These are phyloP conservation scores for Cossypha polioptera DNA, from an alignment of 2,797 vertebrate genomes.

Conservation along the genomic window DNA sequence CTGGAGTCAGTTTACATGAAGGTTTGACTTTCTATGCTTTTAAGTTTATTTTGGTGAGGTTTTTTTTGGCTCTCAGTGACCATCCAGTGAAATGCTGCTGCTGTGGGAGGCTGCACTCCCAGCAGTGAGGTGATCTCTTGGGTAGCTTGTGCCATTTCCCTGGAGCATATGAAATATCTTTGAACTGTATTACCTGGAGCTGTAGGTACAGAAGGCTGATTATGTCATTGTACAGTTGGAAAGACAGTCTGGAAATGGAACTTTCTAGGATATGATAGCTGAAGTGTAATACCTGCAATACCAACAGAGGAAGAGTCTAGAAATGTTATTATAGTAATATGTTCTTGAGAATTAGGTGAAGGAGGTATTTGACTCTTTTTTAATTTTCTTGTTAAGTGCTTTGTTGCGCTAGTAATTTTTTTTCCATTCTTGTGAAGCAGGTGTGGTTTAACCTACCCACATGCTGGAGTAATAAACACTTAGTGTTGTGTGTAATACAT, in stretches of 20 bases:
- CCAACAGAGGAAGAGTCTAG: background rate
- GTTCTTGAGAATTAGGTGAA: background rate
- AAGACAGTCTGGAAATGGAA: background rate
- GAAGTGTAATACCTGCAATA: background rate
- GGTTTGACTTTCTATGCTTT: background rate
- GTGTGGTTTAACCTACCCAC: background rate
- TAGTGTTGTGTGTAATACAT: background rate
- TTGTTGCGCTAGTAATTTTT: background rate
- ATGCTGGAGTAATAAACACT: background rate
- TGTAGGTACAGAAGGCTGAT: background rate
- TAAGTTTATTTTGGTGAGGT: background rate
- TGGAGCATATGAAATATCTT: background rate
- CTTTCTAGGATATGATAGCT: background rate
- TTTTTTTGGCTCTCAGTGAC: background rate
- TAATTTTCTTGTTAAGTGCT: background rate
- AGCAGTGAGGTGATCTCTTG: background rate
- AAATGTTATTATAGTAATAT: background rate
- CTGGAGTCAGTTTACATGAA: background rate
- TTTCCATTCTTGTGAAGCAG: background rate
- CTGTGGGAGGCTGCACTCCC: background rate
- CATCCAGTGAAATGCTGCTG: background rate
- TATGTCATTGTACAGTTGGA: background rate
- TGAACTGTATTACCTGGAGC: background rate
- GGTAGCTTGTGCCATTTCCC: background rate
- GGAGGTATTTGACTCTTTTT: background rate